Percentiles rank a stretch among this genome's conserved stretches.
These are phyloP conservation scores for Drosophila greeni DNA, from an alignment of 2,888 invertebrate genomes.

Conservation along the genomic window DNA sequence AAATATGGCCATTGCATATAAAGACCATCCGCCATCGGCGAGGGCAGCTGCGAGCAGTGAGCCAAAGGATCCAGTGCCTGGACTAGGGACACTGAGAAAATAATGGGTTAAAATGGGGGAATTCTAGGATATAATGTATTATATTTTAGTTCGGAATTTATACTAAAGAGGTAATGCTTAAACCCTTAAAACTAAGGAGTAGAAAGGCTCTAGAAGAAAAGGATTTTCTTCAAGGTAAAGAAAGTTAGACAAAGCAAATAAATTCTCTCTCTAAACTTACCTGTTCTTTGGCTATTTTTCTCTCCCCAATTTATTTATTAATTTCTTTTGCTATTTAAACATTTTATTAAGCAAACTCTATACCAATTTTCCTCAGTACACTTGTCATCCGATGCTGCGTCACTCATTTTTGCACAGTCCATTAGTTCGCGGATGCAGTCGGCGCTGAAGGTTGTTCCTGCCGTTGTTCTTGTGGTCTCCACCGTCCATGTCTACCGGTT, in stretches of 20 bases:
- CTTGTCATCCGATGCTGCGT: slow-evolving; percentile 58
- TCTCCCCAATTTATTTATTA: neutral
- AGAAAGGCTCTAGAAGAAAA: neutral
- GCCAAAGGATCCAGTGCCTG: slow-evolving; percentile 35
- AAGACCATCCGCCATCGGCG: slow-evolving; percentile 61
- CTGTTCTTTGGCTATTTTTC: neutral
- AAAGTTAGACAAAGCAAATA: neutral
- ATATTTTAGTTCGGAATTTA: no score
- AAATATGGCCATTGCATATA: slow-evolving; percentile 71
- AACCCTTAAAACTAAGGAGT: neutral
- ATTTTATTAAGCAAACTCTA: neutral
- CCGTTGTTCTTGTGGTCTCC: slow-evolving; percentile 32
- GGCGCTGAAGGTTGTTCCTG: slow-evolving; percentile 63
- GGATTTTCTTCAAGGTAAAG: neutral
- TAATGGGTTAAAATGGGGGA: neutral
- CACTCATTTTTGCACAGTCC: slow-evolving; percentile 72
- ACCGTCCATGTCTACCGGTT: slow-evolving; percentile 56
- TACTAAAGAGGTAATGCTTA: no score
- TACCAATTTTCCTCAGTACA: neutral
- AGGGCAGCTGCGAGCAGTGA: slow-evolving; percentile 53
- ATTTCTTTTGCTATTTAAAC: no score
- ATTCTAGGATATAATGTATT: neutral
- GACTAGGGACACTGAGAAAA: slow-evolving; percentile 9
- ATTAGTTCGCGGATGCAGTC: slow-evolving; percentile 71
- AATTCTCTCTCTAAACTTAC: neutral